These are phyloP conservation scores for Nyctibius grandis DNA, from an alignment of 2,797 vertebrate genomes.

Conservation along the genomic window DNA sequence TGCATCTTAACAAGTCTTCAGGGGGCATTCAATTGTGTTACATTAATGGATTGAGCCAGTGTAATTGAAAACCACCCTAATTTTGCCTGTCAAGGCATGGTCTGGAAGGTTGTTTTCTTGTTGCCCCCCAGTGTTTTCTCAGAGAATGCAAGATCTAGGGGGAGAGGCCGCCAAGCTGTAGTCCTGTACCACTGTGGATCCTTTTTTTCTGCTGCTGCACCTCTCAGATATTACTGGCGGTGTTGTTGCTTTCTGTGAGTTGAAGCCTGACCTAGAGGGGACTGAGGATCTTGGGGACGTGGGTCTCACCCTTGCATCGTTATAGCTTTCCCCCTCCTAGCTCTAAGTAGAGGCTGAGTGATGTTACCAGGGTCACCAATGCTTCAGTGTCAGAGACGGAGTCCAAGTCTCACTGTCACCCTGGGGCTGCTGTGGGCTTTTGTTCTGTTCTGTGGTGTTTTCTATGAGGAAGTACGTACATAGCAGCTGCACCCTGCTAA, in stretches of 20 bases:
- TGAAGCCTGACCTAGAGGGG: not conserved
- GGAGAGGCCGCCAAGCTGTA: not conserved
- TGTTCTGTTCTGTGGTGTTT: not conserved
- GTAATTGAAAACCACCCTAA: not conserved
- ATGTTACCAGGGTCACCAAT: not conserved
- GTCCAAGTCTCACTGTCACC: not conserved
- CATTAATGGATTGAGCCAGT: not conserved
- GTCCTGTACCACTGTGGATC: not conserved
- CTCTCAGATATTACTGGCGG: not conserved
- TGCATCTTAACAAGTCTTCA: not conserved
- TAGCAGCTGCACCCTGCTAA: not conserved
- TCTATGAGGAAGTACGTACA: not conserved
- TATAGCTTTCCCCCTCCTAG: not conserved
- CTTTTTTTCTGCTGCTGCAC: not conserved
- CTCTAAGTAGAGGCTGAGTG: not conserved
- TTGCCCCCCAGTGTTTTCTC: not conserved
- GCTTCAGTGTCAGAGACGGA: not conserved
- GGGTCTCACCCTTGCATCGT: not conserved
- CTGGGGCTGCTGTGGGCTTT: not conserved
- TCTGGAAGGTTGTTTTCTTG: not conserved
- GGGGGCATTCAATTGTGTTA: not conserved
- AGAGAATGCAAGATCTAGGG: not conserved
- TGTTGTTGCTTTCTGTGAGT: not conserved
- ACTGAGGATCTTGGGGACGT: not conserved
- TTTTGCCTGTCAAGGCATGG: not conserved